Evolutionary conservation across 35 echinoderm and acorn worm species (phyloP).

Genomic region (Apostichopus parvimensis): DNA sequence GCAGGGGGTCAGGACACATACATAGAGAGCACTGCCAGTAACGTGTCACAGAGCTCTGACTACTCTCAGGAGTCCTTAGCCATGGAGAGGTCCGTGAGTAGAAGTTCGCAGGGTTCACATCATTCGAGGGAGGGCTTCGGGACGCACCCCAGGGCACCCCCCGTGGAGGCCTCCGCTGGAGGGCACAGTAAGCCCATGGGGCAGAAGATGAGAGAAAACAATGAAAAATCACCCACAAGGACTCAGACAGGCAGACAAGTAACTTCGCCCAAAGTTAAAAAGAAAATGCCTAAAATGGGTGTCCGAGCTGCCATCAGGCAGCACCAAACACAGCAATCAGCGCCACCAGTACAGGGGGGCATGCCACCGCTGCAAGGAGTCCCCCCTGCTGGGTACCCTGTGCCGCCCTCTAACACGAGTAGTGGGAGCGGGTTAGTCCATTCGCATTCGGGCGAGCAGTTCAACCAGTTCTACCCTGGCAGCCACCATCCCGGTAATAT

Average conservation of each 20-base stretch:
- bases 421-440: constrained; percentile 47
- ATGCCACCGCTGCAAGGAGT: constrained; percentile 46
- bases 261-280: constrained; percentile 80
- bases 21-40: constrained; percentile 44
- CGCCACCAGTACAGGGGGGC: constrained; percentile 18
- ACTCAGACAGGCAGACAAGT: constrained; percentile 49
- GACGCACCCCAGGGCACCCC: constrained; percentile 32
- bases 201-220: constrained; percentile 19
- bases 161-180: constrained; percentile 39
- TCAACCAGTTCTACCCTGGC: constrained; percentile 62
- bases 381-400: background rate
- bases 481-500: constrained; percentile 38
- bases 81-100: constrained; percentile 57
- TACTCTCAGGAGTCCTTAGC: constrained; percentile 57
- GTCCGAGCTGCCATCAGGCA: constrained; percentile 64
- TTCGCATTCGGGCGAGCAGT: constrained; percentile 80
- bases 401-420: constrained; percentile 12
- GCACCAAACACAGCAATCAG: constrained; percentile 59
- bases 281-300: constrained; percentile 87
- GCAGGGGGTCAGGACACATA: constrained; percentile 40
- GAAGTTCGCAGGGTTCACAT: constrained; percentile 72
- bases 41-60: constrained; percentile 68
- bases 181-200: background rate
- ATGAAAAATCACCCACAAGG: constrained; percentile 43
- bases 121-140: constrained; percentile 68